phyloP scores from a whole-genome alignment of 2,797 vertebrate genomes.

The Thamnophis elegans region DNA sequence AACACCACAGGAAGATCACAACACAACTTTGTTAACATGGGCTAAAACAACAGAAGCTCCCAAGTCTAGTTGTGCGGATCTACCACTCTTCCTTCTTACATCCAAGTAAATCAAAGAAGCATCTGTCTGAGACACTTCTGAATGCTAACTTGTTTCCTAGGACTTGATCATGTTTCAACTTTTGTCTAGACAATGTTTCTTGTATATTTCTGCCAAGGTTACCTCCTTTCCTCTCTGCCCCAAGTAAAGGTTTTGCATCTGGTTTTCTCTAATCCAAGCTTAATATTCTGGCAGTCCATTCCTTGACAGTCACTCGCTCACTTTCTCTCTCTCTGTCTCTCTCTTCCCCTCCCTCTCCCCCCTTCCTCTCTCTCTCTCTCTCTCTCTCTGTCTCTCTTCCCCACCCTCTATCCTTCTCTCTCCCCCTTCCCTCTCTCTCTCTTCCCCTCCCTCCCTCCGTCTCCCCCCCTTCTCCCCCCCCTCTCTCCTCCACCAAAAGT shows the following conservation, averaged over 20 bases:
- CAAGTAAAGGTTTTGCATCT: background rate
- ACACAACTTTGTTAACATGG: background rate
- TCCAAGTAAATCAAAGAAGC: background rate
- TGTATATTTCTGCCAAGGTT: background rate
- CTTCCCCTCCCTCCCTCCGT: background rate
- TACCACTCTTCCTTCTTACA: background rate
- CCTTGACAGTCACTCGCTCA: too few relatives aligned
- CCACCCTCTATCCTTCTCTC: too few relatives aligned
- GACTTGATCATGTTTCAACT: background rate
- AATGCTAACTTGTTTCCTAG: background rate
- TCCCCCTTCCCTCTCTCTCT: too few relatives aligned
- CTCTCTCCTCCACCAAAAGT: background rate
- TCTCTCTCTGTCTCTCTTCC: too few relatives aligned
- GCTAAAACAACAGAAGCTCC: background rate
- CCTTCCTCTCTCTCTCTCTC: too few relatives aligned
- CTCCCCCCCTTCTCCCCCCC: background rate
- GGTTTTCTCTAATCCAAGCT: background rate
- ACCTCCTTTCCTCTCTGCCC: background rate
- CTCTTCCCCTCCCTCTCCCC: too few relatives aligned
- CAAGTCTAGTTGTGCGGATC: background rate
- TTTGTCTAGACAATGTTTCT: background rate
- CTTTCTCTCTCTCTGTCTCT: too few relatives aligned
- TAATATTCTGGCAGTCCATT: background rate
- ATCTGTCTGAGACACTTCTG: background rate
- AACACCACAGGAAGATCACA: background rate